These are phyloP conservation scores for Callinectes sapidus DNA, from an alignment of 2,888 invertebrate species.

Conservation along the genomic window DNA sequence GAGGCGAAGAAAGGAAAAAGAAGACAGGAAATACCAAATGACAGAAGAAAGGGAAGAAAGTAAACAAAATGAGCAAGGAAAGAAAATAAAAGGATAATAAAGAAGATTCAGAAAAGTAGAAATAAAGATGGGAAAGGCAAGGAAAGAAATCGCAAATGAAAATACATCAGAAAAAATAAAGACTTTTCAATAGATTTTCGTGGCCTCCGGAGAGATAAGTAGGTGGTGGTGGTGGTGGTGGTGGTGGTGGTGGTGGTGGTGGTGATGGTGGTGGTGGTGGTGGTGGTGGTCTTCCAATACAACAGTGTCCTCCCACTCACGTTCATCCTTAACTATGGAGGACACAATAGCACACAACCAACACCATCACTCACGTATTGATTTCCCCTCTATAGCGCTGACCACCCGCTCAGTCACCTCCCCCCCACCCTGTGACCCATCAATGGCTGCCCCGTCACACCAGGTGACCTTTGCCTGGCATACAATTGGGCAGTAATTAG, in stretches of 20 bases:
- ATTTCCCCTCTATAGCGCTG: neutral
- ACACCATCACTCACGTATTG: constrained; percentile 10
- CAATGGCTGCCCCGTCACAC: neutral
- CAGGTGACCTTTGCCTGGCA: neutral
- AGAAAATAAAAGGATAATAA: neutral
- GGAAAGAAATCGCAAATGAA: neutral
- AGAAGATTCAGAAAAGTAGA: neutral
- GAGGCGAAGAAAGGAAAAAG: neutral
- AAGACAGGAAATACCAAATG: neutral
- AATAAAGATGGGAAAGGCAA: neutral
- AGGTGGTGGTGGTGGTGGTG: too few species aligned
- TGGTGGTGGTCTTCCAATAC: neutral
- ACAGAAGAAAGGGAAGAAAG: neutral
- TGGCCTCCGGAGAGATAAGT: too few species aligned
- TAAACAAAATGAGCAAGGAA: neutral
- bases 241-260: too few species aligned
- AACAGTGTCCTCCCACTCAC: neutral
- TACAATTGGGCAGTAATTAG: neutral
- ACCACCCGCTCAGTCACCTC: neutral
- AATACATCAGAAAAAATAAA: too few species aligned
- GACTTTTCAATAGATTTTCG: too few species aligned
- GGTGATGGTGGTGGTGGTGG: neutral
- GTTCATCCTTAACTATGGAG: neutral
- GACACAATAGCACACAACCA: neutral
- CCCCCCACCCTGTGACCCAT: neutral